These are phyloP conservation scores for Argyresthia goedartella DNA, from an alignment of 2,888 invertebrate species.

Conservation along the genomic window DNA sequence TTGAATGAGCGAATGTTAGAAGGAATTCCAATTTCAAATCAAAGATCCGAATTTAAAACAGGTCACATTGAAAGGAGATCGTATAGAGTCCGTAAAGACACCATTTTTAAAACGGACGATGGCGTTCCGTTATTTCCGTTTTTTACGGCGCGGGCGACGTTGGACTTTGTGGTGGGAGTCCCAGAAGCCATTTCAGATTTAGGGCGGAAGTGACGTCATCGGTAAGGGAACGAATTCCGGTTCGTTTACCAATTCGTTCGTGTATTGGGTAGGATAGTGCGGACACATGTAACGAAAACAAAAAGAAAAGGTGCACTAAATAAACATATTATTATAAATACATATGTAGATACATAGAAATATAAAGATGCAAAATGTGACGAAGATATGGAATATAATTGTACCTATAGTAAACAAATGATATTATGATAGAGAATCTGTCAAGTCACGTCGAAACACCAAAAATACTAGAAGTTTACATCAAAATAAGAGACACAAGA, in stretches of 20 bases:
- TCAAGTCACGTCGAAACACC: conserved; percentile 14
- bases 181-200: conserved; percentile 51
- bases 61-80: conserved; percentile 15
- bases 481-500: no score
- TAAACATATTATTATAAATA: conserved; percentile 48
- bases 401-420: not conserved
- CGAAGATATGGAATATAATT: not conserved
- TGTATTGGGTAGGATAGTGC: conserved; percentile 64
- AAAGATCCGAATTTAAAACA: conserved; percentile 46
- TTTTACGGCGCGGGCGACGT: conserved; percentile 69
- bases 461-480: conserved; percentile 2
- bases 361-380: not conserved
- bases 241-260: conserved; percentile 27
- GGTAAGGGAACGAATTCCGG: conserved; percentile 14
- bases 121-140: conserved; percentile 53
- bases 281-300: conserved; percentile 68
- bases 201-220: conserved; percentile 38
- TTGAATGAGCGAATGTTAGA: no score
- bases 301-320: conserved; percentile 69
- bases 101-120: conserved; percentile 6
- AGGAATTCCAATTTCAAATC: conserved; percentile 33
- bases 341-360: conserved; percentile 7
- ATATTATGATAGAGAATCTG: conserved; percentile 4
- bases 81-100: conserved; percentile 25
- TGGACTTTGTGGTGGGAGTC: conserved; percentile 64